Evolutionary conservation across 2,113 vertebrate species (phyloP).

Genomic region (Trematocara zebra): DNA sequence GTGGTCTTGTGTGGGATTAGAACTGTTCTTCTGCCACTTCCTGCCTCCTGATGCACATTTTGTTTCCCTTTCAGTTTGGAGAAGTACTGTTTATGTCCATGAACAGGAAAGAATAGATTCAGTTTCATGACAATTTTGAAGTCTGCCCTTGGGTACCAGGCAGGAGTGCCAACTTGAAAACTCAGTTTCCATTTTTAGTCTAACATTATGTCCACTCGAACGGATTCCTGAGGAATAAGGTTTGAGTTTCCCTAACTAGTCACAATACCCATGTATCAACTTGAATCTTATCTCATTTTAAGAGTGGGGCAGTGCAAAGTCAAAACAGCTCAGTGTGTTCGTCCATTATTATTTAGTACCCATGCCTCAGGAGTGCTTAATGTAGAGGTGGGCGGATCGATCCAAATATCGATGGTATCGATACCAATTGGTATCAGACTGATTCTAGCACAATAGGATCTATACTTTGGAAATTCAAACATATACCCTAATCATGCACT

Average conservation of each 20-base stretch:
- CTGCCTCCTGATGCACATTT: not conserved
- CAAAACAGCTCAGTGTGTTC: not conserved
- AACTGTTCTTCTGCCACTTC: not conserved
- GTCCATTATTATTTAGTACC: not conserved
- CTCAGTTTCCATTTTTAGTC: not conserved
- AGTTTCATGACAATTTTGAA: not conserved
- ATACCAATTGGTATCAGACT: not conserved
- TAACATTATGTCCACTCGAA: not conserved
- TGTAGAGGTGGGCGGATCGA: not conserved
- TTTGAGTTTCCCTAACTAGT: not conserved
- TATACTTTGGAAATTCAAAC: not conserved
- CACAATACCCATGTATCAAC: not conserved
- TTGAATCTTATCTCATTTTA: not conserved
- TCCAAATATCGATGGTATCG: not conserved
- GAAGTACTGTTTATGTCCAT: not conserved
- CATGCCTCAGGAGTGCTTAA: not conserved
- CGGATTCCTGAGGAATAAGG: not conserved
- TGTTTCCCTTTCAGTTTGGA: not conserved
- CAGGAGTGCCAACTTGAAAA: not conserved
- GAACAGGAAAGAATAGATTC: not conserved
- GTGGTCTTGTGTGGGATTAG: not conserved
- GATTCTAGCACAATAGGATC: not conserved
- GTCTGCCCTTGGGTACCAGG: not conserved
- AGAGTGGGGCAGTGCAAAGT: not conserved
- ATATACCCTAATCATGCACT: not conserved